Evolutionary conservation across 2,888 invertebrate genomes (phyloP).

Genomic region (Caenorhabditis sinica): DNA sequence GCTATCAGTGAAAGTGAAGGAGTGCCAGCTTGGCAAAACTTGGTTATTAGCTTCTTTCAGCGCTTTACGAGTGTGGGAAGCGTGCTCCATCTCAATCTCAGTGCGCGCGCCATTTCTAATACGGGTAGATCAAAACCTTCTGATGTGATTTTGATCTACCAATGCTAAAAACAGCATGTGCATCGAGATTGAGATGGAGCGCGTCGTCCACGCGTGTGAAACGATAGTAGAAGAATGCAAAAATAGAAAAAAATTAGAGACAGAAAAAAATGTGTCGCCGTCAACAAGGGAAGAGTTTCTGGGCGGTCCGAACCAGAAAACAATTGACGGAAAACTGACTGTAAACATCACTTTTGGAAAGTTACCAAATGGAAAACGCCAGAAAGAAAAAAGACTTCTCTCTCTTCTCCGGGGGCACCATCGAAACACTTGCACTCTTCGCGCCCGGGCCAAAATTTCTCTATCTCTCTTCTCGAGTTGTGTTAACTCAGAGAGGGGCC

Average conservation of each 20-base stretch:
- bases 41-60: background rate
- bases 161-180: no score
- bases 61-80: no score
- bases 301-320: constrained; percentile 31
- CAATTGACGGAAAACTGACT: background rate
- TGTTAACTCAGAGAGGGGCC: constrained; percentile 2
- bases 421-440: constrained; percentile 50
- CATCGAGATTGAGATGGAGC: no score
- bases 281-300: constrained; percentile 11
- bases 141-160: no score
- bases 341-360: constrained; percentile 20
- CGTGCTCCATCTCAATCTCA: no score
- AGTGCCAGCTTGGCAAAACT: constrained; percentile 12
- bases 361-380: constrained; percentile 20
- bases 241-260: background rate
- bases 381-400: constrained; percentile 15
- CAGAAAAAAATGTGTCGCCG: constrained; percentile 13
- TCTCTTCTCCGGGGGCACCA: constrained; percentile 32
- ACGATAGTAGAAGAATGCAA: no score
- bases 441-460: background rate
- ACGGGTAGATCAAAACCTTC: no score
- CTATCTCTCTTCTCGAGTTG: constrained; percentile 15
- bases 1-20: constrained; percentile 13
- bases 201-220: no score
- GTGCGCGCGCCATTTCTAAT: no score